phyloP scores from a whole-genome alignment of 2,888 invertebrate species.

The Isoperla grammatica region DNA sequence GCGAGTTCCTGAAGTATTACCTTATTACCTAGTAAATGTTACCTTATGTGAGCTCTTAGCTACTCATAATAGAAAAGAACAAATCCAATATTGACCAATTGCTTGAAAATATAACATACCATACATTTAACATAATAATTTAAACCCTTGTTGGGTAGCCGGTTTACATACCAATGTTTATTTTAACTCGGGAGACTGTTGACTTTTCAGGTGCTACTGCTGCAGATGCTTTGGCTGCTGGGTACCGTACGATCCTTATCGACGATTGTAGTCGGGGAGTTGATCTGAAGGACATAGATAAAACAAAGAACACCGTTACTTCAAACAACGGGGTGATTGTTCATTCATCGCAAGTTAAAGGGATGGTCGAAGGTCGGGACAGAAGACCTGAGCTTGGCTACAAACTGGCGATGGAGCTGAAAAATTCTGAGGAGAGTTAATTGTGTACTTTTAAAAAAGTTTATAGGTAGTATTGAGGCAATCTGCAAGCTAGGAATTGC shows the following conservation, averaged over 20 bases:
- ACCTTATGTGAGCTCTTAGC: no score
- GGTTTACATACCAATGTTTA: no score
- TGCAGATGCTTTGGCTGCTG: slow-evolving; percentile 81
- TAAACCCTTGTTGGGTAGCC: no score
- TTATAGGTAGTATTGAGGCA: neutral
- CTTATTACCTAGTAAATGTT: no score
- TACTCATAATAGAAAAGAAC: no score
- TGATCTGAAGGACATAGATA: slow-evolving; percentile 75
- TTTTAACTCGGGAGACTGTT: slow-evolving; percentile 14
- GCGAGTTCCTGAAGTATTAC: no score
- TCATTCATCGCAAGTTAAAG: slow-evolving; percentile 68
- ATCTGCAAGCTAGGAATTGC: no score
- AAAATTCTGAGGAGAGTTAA: slow-evolving; percentile 9
- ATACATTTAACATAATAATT: no score
- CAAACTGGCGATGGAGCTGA: slow-evolving; percentile 76
- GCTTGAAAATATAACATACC: no score
- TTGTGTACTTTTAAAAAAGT: neutral
- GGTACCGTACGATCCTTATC: slow-evolving; percentile 81
- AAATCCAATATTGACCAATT: no score
- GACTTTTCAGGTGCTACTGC: slow-evolving; percentile 68
- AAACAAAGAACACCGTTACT: slow-evolving; percentile 69
- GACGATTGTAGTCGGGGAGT: slow-evolving; percentile 92
- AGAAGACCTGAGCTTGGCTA: slow-evolving; percentile 82
- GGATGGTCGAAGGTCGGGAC: slow-evolving; percentile 84
- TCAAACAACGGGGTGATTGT: slow-evolving; percentile 76